phyloP scores from a whole-genome alignment of 2,113 vertebrate species.

The Sturnus vulgaris region DNA sequence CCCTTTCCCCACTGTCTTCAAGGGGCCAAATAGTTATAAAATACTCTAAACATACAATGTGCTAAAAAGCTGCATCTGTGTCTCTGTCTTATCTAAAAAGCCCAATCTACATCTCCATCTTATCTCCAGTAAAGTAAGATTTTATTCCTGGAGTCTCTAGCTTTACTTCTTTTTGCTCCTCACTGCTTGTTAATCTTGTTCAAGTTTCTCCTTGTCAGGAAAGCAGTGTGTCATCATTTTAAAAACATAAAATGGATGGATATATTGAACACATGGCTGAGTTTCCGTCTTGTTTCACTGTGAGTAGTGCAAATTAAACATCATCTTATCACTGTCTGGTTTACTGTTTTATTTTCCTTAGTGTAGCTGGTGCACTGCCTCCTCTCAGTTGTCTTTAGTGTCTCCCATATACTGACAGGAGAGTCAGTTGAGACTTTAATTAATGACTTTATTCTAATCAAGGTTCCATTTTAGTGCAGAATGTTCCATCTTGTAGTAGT shows the following conservation, averaged over 20 bases:
- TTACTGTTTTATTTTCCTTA: not conserved
- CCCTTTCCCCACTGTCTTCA: not conserved
- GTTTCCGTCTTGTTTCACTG: not conserved
- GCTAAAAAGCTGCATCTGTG: not conserved
- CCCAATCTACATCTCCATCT: not conserved
- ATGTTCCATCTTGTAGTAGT: slow-evolving; percentile 54
- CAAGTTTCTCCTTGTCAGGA: not conserved
- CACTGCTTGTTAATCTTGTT: not conserved
- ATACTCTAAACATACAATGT: not conserved
- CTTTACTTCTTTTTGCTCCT: not conserved
- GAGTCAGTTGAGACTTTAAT: slow-evolving; percentile 52
- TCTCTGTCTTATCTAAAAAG: not conserved
- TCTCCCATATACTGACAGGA: not conserved
- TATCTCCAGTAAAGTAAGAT: not conserved
- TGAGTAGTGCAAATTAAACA: not conserved
- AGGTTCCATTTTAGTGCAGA: slow-evolving; percentile 53
- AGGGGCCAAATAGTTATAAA: not conserved
- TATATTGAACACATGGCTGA: not conserved
- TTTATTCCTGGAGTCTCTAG: not conserved
- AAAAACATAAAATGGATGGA: not conserved
- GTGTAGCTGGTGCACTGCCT: not conserved
- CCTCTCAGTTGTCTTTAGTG: slow-evolving; percentile 24
- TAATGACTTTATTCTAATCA: slow-evolving; percentile 66
- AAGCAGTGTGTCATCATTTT: not conserved
- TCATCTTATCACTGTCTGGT: not conserved